phyloP scores from a whole-genome alignment of 2,113 vertebrate genomes.

The Cheilinus undulatus region DNA sequence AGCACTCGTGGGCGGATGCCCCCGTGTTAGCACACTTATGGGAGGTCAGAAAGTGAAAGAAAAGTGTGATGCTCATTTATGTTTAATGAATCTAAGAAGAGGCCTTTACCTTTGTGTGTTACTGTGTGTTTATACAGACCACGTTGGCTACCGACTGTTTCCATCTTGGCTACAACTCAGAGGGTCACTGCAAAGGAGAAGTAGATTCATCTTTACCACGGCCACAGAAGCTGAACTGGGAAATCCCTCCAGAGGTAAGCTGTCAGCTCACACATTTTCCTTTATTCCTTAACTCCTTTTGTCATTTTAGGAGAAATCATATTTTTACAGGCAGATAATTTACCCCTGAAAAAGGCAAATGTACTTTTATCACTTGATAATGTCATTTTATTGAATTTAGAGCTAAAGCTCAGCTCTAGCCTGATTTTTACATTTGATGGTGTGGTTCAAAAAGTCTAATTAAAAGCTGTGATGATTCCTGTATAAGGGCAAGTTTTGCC shows the following conservation, averaged over 20 bases:
- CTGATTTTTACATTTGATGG: too few species aligned
- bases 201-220: slow-evolving; percentile 82
- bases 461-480: too few species aligned
- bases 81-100: background rate
- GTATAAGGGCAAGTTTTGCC: too few species aligned
- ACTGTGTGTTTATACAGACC: slow-evolving; percentile 81
- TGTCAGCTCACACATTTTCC: background rate
- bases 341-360: too few species aligned
- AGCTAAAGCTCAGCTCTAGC: background rate
- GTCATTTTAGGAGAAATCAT: too few species aligned
- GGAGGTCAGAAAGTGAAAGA: slow-evolving; percentile 83
- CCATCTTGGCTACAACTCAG: slow-evolving; percentile 90
- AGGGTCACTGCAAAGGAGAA: slow-evolving; percentile 94
- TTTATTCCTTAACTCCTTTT: background rate
- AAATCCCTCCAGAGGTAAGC: slow-evolving; percentile 88
- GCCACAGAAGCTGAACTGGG: slow-evolving; percentile 91
- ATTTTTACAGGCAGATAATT: too few species aligned
- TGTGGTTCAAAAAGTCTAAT: too few species aligned
- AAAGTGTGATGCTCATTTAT: too few species aligned
- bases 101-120: too few species aligned
- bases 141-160: slow-evolving; percentile 88
- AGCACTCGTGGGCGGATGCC: slow-evolving; percentile 92
- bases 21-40: slow-evolving; percentile 90
- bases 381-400: too few species aligned
- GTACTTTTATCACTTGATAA: too few species aligned